These are phyloP conservation scores for Drosophila percnosoma DNA, from an alignment of 2,888 invertebrate genomes.

Conservation along the genomic window DNA sequence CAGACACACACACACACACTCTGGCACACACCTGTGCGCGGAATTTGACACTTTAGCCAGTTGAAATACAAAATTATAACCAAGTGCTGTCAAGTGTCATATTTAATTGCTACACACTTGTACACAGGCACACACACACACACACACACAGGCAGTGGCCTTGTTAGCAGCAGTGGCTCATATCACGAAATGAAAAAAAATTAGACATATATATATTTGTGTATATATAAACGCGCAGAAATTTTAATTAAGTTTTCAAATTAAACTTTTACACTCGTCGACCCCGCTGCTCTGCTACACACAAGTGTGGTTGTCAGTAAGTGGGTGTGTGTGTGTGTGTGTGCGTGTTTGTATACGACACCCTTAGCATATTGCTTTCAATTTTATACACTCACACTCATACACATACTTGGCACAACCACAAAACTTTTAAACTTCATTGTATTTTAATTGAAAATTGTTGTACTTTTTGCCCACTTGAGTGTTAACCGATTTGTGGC, in stretches of 20 bases:
- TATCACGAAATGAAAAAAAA: constrained; percentile 23
- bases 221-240: constrained; percentile 43
- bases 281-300: constrained; percentile 34
- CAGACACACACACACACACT: constrained; percentile 16
- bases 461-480: constrained; percentile 47
- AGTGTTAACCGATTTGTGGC: constrained; percentile 59
- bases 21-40: constrained; percentile 15
- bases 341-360: constrained; percentile 28
- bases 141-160: constrained; percentile 17
- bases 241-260: constrained; percentile 78
- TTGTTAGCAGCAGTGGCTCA: constrained; percentile 33
- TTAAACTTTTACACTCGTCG: constrained; percentile 67
- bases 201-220: constrained; percentile 12
- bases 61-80: constrained; percentile 36
- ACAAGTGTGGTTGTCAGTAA: constrained; percentile 8
- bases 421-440: constrained; percentile 73
- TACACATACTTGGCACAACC: constrained; percentile 22
- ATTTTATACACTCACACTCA: constrained; percentile 6
- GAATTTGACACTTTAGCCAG: constrained; percentile 20
- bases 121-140: constrained; percentile 13
- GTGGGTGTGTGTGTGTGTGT: constrained; percentile 13
- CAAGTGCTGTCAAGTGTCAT: constrained; percentile 67
- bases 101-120: constrained; percentile 57
- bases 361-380: constrained; percentile 53
- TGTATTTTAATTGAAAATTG: constrained; percentile 70